Evolutionary conservation across 2,888 invertebrate genomes (phyloP).

Genomic region (Prosapia bicincta): DNA sequence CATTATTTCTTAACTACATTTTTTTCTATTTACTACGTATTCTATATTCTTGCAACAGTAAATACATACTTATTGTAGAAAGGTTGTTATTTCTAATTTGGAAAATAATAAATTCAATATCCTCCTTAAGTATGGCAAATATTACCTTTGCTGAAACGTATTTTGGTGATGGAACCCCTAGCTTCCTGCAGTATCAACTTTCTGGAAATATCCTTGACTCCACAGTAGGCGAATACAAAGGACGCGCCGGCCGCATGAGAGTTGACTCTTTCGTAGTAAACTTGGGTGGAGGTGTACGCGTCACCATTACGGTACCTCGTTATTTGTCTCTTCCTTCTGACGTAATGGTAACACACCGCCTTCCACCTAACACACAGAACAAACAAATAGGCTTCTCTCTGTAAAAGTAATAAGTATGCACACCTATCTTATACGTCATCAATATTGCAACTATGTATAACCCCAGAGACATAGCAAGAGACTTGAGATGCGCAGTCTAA

Average conservation of each 20-base stretch:
- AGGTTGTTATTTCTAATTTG: too few relatives aligned
- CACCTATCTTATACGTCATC: background rate
- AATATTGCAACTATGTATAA: background rate
- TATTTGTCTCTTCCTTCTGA: slow-evolving; percentile 68
- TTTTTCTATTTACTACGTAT: too few relatives aligned
- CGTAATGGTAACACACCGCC: slow-evolving; percentile 80
- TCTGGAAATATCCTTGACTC: slow-evolving; percentile 70
- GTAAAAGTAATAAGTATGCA: background rate
- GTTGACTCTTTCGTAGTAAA: slow-evolving; percentile 79
- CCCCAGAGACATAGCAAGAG: too few relatives aligned
- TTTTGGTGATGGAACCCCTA: slow-evolving; percentile 69
- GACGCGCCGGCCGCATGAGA: slow-evolving; percentile 73
- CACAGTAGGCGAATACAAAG: slow-evolving; percentile 74
- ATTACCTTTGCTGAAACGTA: slow-evolving; percentile 68
- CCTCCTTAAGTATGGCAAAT: too few relatives aligned
- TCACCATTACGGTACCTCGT: slow-evolving; percentile 78
- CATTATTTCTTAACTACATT: too few relatives aligned
- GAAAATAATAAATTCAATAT: too few relatives aligned
- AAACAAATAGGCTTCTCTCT: too few relatives aligned
- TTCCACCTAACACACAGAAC: slow-evolving; percentile 61
- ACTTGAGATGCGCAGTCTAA: too few relatives aligned
- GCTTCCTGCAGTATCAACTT: slow-evolving; percentile 61
- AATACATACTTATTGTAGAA: too few relatives aligned
- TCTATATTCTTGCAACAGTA: too few relatives aligned
- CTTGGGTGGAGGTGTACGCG: slow-evolving; percentile 77